Base-by-base conservation (phyloP, 1,140 invertebrate species). In the Charaxes varanes region DNA sequence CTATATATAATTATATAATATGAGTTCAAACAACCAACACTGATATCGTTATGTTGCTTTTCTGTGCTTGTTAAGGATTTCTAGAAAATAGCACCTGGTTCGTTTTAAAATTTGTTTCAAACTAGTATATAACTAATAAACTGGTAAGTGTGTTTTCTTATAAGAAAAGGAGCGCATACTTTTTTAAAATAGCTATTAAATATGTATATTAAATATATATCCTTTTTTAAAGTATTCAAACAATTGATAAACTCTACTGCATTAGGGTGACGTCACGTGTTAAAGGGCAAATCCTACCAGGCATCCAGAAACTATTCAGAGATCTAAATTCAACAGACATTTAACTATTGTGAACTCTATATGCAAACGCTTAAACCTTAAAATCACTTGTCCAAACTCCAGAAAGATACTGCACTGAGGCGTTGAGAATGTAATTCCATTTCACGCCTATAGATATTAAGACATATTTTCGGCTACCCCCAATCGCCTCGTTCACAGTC, bases 221-320 rank as follows among this genome's bases (percentile, higher is more conserved):
- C 6, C 2, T 22, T 2, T 4, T 22, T 8, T 3, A 22, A 2
- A 22, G 6, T 22, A 2, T 4, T 2, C 13, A 15, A 28, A 28
- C 2, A 16, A 28, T 4, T 1, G 27, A 28, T 28, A 28, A 28
- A n/a, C n/a, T n/a, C n/a, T n/a, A n/a, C n/a, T n/a, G 19, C 17
- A 26, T 38, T 34, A 34, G 32, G 32, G 32, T 34, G 32, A 34
- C 32, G 32, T 34, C 32, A 34, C 32, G 32, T 34, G 32, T 34
- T 34, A 34, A 34, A 34, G 32, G 32, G 32, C 32, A 34, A 22
- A 22, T 22, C 3, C 27, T 28, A 28, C 32, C n/a, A 34, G 32
- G 19, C 6, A 2, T 21, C 7, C 18, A 34, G 17, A 22, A 34
- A 4, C 22, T 18, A 13, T 4, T 5, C 5, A 13, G 32, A 34